Evolutionary conservation across 2,888 invertebrate genomes (phyloP), one percentile per base, ranked within the genome.

Genomic region (Autographa gamma): DNA sequence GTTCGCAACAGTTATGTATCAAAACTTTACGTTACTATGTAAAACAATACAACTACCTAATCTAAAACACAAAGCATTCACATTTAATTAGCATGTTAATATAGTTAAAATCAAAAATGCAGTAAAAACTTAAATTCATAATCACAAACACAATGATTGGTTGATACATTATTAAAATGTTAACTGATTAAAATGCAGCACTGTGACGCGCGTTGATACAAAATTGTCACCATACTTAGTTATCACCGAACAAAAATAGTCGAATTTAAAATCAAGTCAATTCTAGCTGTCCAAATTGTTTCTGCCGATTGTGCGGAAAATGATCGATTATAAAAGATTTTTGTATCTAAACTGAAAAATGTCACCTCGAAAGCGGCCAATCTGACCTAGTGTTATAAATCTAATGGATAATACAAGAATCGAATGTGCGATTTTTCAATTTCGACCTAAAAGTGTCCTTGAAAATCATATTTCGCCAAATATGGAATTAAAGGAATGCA

Each of bases 41-140:
- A 82, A 88, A 78, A 85, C 48, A 48, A 48, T 48, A 48, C 48
- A 48, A 14, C 16, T 81, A 85, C 13, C 19, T 76, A 83, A 87
- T 88, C 82, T 86, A 84, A 88, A 87, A 90, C 89, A 88, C 85
- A 87, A 88, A 81, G 89, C 92, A 93, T 92, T 91, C 90, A 92
- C 85, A 91, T 87, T 90, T 88, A 89, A 93, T 93, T 92, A 91
- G 89, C 83, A 93, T 95, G 95, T 95, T 95, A 95, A 93, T 94
- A 90, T 81, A 89, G 95, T 95, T 95, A 95, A 95, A 95, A 95
- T 94, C 92, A 93, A 94, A 93, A 93, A 93, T 93, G 93, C 93
- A 91, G 87, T 90, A 86, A 86, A 89, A 89, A 86, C 81, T 81
- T 89, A 90, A 89, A 90, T 90, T 89, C 87, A 91, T 89, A 92